A percentile compares a stretch with the other conserved stretches of the same genome.
These are phyloP conservation scores for Nemotelus nigrinus DNA, from an alignment of 2,888 invertebrate species.

Conservation along the genomic window DNA sequence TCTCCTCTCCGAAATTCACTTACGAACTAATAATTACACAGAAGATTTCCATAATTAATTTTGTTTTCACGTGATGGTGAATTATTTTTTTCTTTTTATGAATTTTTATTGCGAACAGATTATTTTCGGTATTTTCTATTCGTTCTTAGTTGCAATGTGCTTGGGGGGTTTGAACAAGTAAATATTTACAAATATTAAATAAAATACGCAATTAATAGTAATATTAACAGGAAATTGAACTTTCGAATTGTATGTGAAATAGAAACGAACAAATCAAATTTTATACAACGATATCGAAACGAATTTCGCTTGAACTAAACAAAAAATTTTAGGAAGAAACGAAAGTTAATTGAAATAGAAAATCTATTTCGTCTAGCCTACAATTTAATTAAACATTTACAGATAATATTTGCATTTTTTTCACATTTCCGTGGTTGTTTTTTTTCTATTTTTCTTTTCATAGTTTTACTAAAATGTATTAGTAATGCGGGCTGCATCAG, in stretches of 20 bases:
- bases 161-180: slow-evolving; percentile 10
- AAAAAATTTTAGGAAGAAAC: background rate
- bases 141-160: slow-evolving; percentile 11
- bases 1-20: background rate
- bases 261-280: slow-evolving; percentile 20
- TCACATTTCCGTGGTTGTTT: background rate
- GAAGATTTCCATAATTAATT: slow-evolving; percentile 21
- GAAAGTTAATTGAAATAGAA: slow-evolving; percentile 6
- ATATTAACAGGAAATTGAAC: slow-evolving; percentile 36
- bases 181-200: slow-evolving; percentile 40
- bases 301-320: slow-evolving; percentile 10
- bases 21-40: slow-evolving; percentile 28
- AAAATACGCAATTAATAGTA: slow-evolving; percentile 26
- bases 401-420: too few relatives aligned
- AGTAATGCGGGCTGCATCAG: slow-evolving; percentile 37
- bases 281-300: slow-evolving; percentile 31
- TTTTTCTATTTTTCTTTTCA: background rate
- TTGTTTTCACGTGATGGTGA: slow-evolving; percentile 34
- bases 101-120: background rate
- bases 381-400: too few relatives aligned
- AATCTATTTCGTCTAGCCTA: background rate
- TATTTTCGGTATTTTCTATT: too few relatives aligned
- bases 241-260: slow-evolving; percentile 30
- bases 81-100: slow-evolving; percentile 24
- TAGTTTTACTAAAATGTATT: slow-evolving; percentile 7